Evolutionary conservation across 2,888 invertebrate species (phyloP), one percentile per base, ranked within the genome.

Genomic region (Chloroclysta siterata): DNA sequence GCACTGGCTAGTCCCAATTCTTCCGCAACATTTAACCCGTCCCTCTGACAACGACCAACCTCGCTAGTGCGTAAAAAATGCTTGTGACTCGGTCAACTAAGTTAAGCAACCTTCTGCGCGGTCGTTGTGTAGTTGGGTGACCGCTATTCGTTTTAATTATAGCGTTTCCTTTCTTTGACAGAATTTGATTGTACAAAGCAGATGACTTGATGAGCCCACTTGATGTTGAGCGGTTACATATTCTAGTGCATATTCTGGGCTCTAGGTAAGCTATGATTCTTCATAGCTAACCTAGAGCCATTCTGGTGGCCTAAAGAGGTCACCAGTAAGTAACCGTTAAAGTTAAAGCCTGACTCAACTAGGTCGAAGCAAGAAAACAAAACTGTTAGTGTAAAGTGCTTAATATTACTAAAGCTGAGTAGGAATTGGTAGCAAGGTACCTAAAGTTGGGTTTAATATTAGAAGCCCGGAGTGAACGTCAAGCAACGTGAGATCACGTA

Each of bases 11-110:
- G 59, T 36, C 70, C 71, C 70, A 71, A 76, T 79, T 75, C 75
- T 79, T 80, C 79, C 75, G 70, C 66, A 60, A 75, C 78, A 80
- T 80, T 80, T 71, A 74, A 76, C 75, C 63, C 67, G 70, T 69
- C 72, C 70, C 65, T 70, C 61, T 73, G 2, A 22, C 78, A 73
- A 72, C 71, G 73, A 46, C 60, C 60, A 63, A 57, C 63, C 55
- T 66, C 63, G 60, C 65, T 65, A 13, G 22, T 41, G 46, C 17
- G 46, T 46, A 10, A 10, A 46, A 46, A 46, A 46, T 46, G 46
- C 15, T 44, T 15, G 46, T 46, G 17, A 15, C 17, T 46, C 17
- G 11, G 8, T 46, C 46, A 46, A 11, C 17, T 17, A 17, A 2
- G 46, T 15, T 17, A 11, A 11, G 46, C 17, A 10, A 10, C 46